Evolutionary conservation across 2,113 vertebrate species (phyloP), one percentile per base, ranked within the genome.

Genomic region (Cryptoleucopteryx plumbea): DNA sequence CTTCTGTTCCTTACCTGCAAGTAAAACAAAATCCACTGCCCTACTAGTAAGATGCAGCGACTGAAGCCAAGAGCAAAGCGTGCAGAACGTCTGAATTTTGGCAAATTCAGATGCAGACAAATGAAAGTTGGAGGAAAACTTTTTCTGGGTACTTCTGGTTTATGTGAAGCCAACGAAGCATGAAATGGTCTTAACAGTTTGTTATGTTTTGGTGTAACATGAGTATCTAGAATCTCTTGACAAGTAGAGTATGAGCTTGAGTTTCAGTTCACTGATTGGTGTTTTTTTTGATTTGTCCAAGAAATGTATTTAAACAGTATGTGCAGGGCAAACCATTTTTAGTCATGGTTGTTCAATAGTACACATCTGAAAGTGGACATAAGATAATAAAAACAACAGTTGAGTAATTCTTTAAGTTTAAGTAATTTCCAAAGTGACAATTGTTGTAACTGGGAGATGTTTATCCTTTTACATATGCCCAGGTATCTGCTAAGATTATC

Each of bases 141-240:
- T 96, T 96, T 88, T 94, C 94, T 94, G 96, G 88, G 81, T 95
- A 85, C 75, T 91, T 94, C 63, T 95, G 88, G 80, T 93, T 94
- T 96, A 84, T 91, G 94, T 96, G 88, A 97, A 96, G 78, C 92
- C 96, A 95, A 96, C 10, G 29, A 95, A 95, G 90, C 86, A 48
- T 97, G 86, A 96, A 97, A 97, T 96, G 70, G 45, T 84, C 88
- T 97, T 97, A 95, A 77, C 38, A 88, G 71, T 94, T 96, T 94
- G 85, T 92, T 95, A 82, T 73, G 47, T 73, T 97, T 96, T 95
- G 65, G 70, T 56, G 89, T 93, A 78, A 75, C 25, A 40, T 86
- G 88, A 97, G 91, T 82, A 97, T 96, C 86, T 85, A 92, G 81
- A 86, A 89, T 92, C 72, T 94, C 81, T 91, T 63, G 88, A 96